These are phyloP conservation scores for Paratrypauchen microcephalus DNA, from an alignment of 2,797 vertebrate species.

Conservation along the genomic window DNA sequence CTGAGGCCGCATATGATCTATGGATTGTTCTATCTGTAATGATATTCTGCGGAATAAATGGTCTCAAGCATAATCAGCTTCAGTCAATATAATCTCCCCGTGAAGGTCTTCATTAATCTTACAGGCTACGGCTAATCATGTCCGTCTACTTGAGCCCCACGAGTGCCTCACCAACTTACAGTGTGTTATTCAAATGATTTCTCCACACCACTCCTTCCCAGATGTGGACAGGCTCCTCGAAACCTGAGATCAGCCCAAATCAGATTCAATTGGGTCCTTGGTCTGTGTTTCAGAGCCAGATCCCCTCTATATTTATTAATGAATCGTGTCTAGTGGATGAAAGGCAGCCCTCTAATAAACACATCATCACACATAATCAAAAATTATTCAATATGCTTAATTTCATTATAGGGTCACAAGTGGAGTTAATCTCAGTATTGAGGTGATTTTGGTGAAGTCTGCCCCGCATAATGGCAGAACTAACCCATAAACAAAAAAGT, in stretches of 20 bases:
- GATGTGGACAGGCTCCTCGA: slow-evolving; percentile 53
- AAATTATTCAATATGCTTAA: not conserved
- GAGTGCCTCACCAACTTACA: slow-evolving; percentile 80
- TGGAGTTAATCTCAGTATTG: not conserved
- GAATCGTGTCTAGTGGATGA: not conserved
- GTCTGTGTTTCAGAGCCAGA: slow-evolving; percentile 11
- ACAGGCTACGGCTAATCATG: slow-evolving; percentile 88
- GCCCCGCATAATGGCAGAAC: not conserved
- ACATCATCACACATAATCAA: not conserved
- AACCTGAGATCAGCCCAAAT: slow-evolving; percentile 17
- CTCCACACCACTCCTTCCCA: slow-evolving; percentile 77
- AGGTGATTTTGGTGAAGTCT: not conserved
- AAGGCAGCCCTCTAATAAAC: not conserved
- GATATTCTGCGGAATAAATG: slow-evolving; percentile 81
- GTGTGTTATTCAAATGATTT: slow-evolving; percentile 90
- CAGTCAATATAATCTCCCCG: slow-evolving; percentile 81
- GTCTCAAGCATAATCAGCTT: slow-evolving; percentile 86
- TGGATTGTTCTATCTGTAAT: slow-evolving; percentile 80
- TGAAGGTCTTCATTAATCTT: slow-evolving; percentile 94
- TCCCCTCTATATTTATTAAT: not conserved
- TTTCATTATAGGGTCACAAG: not conserved
- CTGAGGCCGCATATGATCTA: slow-evolving; percentile 80
- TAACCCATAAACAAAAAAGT: not conserved
- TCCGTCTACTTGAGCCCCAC: slow-evolving; percentile 79
- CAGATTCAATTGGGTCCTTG: slow-evolving; percentile 20